phyloP scores from a whole-genome alignment of 2,888 invertebrate species.

The Heliothis peltigera region DNA sequence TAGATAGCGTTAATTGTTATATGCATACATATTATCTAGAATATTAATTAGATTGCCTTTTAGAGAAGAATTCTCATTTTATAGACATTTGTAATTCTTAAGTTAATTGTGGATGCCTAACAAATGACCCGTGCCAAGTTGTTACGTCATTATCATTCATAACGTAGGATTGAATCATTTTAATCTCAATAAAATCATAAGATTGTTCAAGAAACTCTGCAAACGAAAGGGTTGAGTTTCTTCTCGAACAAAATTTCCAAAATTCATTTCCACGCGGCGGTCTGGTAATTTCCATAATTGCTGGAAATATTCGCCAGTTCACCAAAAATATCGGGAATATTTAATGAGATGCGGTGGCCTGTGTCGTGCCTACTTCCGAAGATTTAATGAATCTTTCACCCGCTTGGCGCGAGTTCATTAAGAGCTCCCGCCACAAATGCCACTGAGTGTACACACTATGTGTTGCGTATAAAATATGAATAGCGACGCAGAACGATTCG shows the following conservation, averaged over 20 bases:
- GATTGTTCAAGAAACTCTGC: constrained; percentile 35
- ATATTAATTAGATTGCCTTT: neutral
- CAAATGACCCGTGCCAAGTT: constrained; percentile 17
- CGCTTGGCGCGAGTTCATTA: constrained; percentile 72
- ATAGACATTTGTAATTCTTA: neutral
- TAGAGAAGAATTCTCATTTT: neutral
- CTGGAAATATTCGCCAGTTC: constrained; percentile 58
- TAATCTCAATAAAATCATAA: constrained; percentile 54
- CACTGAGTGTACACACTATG: constrained; percentile 39
- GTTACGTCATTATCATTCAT: constrained; percentile 36
- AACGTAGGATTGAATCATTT: constrained; percentile 42
- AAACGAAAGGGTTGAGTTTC: constrained; percentile 40
- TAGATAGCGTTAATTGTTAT: constrained; percentile 30
- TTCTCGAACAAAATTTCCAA: constrained; percentile 44
- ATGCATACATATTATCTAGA: constrained; percentile 8
- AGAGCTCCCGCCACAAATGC: constrained; percentile 67
- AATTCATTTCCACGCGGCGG: constrained; percentile 57
- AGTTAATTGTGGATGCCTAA: constrained; percentile 5
- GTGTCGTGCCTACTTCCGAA: constrained; percentile 70
- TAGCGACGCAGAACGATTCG: constrained; percentile 47
- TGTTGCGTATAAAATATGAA: constrained; percentile 55
- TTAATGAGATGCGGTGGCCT: constrained; percentile 67
- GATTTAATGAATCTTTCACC: constrained; percentile 78
- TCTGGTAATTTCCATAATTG: constrained; percentile 63
- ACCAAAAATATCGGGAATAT: constrained; percentile 65